A percentile compares a stretch with the other conserved stretches of the same genome.
phyloP scores from a whole-genome alignment of 2,888 invertebrate genomes.

The Volucella zonaria region DNA sequence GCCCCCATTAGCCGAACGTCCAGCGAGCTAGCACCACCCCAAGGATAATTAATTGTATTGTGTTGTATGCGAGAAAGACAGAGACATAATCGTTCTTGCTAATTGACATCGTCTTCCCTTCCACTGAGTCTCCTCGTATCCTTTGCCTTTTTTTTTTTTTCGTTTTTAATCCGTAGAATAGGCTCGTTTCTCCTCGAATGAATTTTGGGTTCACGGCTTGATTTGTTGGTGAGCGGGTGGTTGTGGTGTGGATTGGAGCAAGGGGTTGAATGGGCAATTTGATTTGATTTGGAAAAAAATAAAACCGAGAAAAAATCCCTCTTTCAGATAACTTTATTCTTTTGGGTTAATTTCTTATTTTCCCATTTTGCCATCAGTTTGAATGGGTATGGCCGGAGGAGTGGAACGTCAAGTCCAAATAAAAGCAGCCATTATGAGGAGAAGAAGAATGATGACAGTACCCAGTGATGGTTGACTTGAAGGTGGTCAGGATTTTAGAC shows the following conservation, averaged over 20 bases:
- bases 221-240: background rate
- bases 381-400: constrained; percentile 4
- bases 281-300: constrained; percentile 61
- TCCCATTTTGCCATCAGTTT: constrained; percentile 15
- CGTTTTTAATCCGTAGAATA: background rate
- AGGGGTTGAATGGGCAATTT: constrained; percentile 36
- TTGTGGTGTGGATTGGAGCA: background rate
- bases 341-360: constrained; percentile 69
- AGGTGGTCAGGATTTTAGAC: constrained; percentile 64
- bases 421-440: constrained; percentile 29
- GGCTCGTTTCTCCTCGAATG: constrained; percentile 46
- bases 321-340: constrained; percentile 59
- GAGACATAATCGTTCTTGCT: constrained; percentile 54
- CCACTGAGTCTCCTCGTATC: background rate
- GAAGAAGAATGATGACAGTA: constrained; percentile 13
- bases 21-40: constrained; percentile 30
- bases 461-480: constrained; percentile 36
- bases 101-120: constrained; percentile 61
- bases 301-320: constrained; percentile 23
- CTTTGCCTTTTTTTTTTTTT: constrained; percentile 46
- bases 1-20: no score
- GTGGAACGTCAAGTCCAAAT: constrained; percentile 16
- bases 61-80: constrained; percentile 19
- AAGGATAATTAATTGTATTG: constrained; percentile 66
- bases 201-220: constrained; percentile 40